Evolutionary conservation across 2,113 vertebrate species (phyloP).

Genomic region (Hemicordylus capensis): DNA sequence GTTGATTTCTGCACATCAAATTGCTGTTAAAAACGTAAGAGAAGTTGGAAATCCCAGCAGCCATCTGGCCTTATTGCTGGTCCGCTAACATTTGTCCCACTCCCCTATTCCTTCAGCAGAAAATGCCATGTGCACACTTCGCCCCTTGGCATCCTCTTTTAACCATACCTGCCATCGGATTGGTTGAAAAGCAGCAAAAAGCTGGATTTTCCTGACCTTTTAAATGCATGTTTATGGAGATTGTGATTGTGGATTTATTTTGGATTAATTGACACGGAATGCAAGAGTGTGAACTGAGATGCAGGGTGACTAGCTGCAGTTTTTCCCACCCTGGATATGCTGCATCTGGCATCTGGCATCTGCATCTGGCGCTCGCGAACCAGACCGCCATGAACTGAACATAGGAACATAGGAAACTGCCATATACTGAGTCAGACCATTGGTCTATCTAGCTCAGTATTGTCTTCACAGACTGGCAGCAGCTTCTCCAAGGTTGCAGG

Average conservation of each 20-base stretch:
- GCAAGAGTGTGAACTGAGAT: background rate
- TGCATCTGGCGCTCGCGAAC: no score
- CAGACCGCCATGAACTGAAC: no score
- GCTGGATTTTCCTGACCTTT: background rate
- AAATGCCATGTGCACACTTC: background rate
- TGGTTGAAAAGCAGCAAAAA: background rate
- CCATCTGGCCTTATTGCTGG: background rate
- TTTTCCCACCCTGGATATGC: background rate
- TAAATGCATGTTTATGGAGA: background rate
- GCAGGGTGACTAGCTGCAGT: background rate
- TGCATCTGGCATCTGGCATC: no score
- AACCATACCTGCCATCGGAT: background rate
- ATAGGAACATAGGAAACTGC: no score
- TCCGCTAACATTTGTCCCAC: background rate
- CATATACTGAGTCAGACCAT: no score
- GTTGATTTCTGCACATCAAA: background rate
- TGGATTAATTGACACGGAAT: background rate
- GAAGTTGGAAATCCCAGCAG: background rate
- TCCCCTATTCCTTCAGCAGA: background rate
- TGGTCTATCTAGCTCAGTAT: no score
- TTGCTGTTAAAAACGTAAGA: background rate
- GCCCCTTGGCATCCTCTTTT: background rate
- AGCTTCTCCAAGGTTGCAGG: no score
- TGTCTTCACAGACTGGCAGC: no score
- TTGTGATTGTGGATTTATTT: background rate